Evolutionary conservation across 2,797 vertebrate species (phyloP).

Genomic region (Muraenolepis orangiensis): DNA sequence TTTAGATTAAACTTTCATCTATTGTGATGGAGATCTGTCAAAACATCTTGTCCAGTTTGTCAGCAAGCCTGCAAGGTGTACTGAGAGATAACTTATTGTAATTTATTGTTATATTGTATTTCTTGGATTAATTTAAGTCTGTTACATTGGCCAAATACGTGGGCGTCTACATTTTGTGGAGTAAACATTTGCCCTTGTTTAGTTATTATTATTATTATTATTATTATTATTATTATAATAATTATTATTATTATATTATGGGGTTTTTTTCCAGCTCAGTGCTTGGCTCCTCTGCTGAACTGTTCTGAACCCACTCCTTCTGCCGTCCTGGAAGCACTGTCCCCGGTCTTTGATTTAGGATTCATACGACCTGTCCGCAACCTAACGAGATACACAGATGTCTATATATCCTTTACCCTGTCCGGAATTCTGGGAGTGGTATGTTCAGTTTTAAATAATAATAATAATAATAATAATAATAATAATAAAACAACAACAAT

Average conservation of each 20-base stretch:
- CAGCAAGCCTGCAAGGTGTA: neutral
- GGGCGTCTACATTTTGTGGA: neutral
- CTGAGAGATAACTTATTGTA: neutral
- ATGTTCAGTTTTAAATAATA: no score
- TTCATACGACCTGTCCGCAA: conserved; percentile 58
- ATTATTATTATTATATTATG: no score
- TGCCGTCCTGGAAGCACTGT: conserved; percentile 56
- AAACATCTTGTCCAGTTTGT: neutral
- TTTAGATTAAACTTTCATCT: no score
- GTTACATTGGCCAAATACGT: no score
- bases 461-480: no score
- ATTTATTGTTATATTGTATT: neutral
- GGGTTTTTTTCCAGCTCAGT: conserved; percentile 38
- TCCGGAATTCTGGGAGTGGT: conserved; percentile 74
- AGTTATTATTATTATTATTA: neutral
- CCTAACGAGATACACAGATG: conserved; percentile 41
- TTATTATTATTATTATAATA: neutral
- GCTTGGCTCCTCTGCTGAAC: conserved; percentile 28
- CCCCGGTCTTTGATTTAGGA: conserved; percentile 48
- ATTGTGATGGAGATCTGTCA: neutral
- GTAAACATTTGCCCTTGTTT: neutral
- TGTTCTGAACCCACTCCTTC: conserved; percentile 54
- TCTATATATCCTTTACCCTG: conserved; percentile 61
- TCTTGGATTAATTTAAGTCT: neutral
- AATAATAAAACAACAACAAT: no score